These are phyloP conservation scores for Onychorhynchus coronatus DNA, from an alignment of 2,113 vertebrate species.

Conservation along the genomic window DNA sequence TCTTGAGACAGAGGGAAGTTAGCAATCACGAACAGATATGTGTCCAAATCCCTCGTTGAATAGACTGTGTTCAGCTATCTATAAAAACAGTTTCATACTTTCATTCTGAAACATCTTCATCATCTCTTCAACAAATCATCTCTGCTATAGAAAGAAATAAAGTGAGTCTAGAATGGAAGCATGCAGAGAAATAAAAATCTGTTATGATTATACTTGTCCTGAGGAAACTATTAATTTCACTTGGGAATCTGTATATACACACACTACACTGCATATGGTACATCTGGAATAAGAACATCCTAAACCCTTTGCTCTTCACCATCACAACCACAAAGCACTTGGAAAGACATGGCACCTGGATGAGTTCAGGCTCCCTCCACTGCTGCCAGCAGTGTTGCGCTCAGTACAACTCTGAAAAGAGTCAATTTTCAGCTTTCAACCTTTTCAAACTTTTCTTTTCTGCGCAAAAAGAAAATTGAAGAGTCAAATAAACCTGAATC, in stretches of 20 bases:
- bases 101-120: no score
- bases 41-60: neutral
- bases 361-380: neutral
- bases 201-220: slow-evolving; percentile 5
- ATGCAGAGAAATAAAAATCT: slow-evolving; percentile 14
- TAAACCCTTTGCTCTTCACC: slow-evolving; percentile 12
- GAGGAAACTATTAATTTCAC: neutral
- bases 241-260: neutral
- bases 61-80: neutral
- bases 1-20: neutral
- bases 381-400: neutral
- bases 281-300: neutral
- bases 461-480: slow-evolving; percentile 31
- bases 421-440: slow-evolving; percentile 31
- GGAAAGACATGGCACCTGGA: neutral
- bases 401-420: slow-evolving; percentile 30
- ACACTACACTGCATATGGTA: neutral
- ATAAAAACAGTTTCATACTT: neutral
- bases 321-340: slow-evolving; percentile 6
- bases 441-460: no score
- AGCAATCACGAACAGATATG: neutral
- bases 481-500: neutral
- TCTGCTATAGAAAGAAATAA: neutral
- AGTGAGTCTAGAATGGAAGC: neutral
- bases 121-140: neutral